Conservation (phyloP, 1,140 invertebrate genomes). For the Drosophila leontia region DNA sequence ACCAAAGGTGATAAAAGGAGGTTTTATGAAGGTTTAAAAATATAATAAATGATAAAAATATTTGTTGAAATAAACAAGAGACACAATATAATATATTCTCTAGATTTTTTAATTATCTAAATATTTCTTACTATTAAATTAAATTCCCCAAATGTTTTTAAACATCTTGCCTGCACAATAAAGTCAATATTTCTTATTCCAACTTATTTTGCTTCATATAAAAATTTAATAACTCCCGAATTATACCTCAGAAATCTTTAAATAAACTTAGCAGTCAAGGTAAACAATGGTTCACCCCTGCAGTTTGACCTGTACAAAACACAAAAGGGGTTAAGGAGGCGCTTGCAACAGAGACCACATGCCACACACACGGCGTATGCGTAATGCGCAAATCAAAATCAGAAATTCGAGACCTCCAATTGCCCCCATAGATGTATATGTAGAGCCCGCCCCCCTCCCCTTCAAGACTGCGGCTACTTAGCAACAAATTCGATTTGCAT, state of each 20-base stretch:
- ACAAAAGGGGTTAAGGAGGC: conserved; percentile 4
- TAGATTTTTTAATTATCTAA: neutral
- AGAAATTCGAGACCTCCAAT: conserved; percentile 63
- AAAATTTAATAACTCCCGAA: neutral
- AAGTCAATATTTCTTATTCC: no score
- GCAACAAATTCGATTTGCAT: conserved; percentile 80
- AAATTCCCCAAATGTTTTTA: neutral
- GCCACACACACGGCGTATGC: conserved; percentile 64
- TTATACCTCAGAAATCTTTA: neutral
- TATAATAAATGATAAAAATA: neutral
- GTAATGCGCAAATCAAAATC: conserved; percentile 83
- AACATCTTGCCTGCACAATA: no score
- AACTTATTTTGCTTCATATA: neutral
- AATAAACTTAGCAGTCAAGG: neutral
- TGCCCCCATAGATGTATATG: conserved; percentile 6
- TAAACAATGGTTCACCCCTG: conserved; percentile 2
- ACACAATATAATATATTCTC: no score
- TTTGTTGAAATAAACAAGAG: neutral
- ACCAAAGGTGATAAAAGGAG: neutral
- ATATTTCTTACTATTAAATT: neutral
- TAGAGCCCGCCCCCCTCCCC: neutral
- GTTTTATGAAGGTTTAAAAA: neutral
- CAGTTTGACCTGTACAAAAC: conserved; percentile 24
- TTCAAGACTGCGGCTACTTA: conserved; percentile 70
- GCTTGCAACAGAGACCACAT: conserved; percentile 22